These are phyloP conservation scores for Pyrgus malvae DNA, from an alignment of 2,888 invertebrate genomes.

Conservation along the genomic window DNA sequence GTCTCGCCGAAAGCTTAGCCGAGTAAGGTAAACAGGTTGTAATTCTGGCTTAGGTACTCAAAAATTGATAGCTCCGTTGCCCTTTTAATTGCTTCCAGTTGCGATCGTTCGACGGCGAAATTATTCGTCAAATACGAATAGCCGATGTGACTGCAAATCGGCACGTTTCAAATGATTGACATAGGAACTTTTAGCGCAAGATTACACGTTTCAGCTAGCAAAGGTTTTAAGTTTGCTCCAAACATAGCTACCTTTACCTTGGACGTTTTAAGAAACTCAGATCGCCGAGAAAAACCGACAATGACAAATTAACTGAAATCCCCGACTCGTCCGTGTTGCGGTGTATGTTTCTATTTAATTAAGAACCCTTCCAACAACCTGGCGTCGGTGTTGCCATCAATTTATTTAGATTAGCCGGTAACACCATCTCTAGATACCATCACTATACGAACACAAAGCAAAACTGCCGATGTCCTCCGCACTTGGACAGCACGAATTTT, in stretches of 20 bases:
- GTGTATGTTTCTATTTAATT: slow-evolving; percentile 47
- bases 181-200: slow-evolving; percentile 4
- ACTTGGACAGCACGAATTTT: slow-evolving; percentile 69
- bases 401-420: slow-evolving; percentile 68
- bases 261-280: background rate
- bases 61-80: slow-evolving; percentile 28
- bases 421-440: slow-evolving; percentile 42
- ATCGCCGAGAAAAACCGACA: background rate
- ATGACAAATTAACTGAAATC: slow-evolving; percentile 5
- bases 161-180: slow-evolving; percentile 18
- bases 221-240: background rate
- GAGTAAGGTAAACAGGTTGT: slow-evolving; percentile 27
- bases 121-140: slow-evolving; percentile 24
- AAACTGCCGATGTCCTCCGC: slow-evolving; percentile 70
- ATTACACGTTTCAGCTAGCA: background rate
- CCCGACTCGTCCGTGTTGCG: background rate
- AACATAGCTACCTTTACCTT: background rate
- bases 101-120: slow-evolving; percentile 11
- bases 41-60: slow-evolving; percentile 24
- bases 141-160: slow-evolving; percentile 17
- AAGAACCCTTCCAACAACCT: slow-evolving; percentile 51
- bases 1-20: slow-evolving; percentile 24
- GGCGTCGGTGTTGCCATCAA: slow-evolving; percentile 52
- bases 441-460: slow-evolving; percentile 65
- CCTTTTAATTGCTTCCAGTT: slow-evolving; percentile 27